A percentile compares a stretch with the other conserved stretches of the same genome.
These are phyloP conservation scores for Ivindomyrus marchei DNA, from an alignment of 2,113 vertebrate species.

Conservation along the genomic window DNA sequence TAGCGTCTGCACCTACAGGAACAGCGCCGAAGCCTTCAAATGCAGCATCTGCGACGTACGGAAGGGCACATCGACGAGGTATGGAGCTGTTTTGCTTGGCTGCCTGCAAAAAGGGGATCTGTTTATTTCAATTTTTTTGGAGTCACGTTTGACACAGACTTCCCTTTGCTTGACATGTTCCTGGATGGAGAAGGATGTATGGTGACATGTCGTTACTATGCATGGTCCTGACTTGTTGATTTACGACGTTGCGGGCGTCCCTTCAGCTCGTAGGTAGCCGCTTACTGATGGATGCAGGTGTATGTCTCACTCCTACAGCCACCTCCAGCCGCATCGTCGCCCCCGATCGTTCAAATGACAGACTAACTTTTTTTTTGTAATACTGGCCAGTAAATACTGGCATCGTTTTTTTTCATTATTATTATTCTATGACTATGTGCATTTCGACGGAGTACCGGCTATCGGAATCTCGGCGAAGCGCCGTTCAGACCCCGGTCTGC, in stretches of 20 bases:
- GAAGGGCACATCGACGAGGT: constrained; percentile 99
- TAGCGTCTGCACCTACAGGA: constrained; percentile 97
- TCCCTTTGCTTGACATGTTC: neutral
- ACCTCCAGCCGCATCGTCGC: neutral
- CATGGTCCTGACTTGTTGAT: neutral
- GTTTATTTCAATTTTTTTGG: neutral
- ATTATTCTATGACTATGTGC: too few species aligned
- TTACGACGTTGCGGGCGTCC: neutral
- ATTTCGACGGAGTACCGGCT: too few species aligned
- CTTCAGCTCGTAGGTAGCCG: neutral
- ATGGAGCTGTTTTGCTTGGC: constrained; percentile 31
- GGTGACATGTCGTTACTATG: neutral
- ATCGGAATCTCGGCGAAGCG: neutral
- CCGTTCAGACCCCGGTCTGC: neutral
- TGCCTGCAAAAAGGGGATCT: neutral
- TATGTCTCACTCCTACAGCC: neutral
- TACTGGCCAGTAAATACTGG: neutral
- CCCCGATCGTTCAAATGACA: neutral
- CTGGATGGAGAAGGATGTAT: neutral
- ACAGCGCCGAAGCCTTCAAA: constrained; percentile 98
- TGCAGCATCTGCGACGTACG: constrained; percentile 99
- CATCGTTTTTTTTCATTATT: neutral
- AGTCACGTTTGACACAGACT: neutral
- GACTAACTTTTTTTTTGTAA: neutral
- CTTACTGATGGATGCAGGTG: neutral